phyloP scores from a whole-genome alignment of 35 echinoderm and acorn worm genomes.

The Apostichopus japonicus region DNA sequence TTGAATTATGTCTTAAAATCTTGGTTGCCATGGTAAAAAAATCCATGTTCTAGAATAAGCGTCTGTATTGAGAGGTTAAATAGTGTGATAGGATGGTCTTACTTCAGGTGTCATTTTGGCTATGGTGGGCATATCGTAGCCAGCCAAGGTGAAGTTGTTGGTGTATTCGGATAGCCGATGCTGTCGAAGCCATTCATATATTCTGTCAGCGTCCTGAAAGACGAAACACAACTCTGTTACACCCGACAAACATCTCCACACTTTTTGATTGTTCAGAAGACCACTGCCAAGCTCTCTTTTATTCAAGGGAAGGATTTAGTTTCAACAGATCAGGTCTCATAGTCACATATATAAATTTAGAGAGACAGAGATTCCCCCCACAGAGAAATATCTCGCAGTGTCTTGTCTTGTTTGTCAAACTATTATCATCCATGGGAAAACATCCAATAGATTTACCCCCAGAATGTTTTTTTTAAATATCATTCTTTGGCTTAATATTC shows the following conservation, averaged over 20 bases:
- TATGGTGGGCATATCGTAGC: slow-evolving; percentile 96
- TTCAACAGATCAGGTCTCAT: neutral
- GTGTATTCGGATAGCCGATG: slow-evolving; percentile 89
- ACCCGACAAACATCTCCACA: neutral
- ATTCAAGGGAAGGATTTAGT: neutral
- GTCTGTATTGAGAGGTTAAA: no score
- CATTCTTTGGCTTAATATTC: no score
- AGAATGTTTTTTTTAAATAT: no score
- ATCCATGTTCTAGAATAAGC: no score
- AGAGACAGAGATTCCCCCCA: neutral
- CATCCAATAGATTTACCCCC: no score
- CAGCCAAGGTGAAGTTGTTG: slow-evolving; percentile 96
- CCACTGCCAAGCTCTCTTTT: neutral
- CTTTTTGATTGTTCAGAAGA: neutral
- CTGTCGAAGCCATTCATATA: slow-evolving; percentile 90
- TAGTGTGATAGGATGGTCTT: neutral
- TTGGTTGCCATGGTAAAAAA: no score
- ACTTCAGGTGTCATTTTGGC: slow-evolving; percentile 98
- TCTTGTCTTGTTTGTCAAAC: no score
- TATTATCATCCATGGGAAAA: no score
- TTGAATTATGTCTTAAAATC: no score
- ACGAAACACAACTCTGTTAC: neutral
- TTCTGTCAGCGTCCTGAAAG: slow-evolving; percentile 90
- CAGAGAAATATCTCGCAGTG: neutral
- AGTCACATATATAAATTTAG: neutral